These are phyloP conservation scores for Perccottus glenii DNA, from an alignment of 2,113 vertebrate genomes.

Conservation along the genomic window DNA sequence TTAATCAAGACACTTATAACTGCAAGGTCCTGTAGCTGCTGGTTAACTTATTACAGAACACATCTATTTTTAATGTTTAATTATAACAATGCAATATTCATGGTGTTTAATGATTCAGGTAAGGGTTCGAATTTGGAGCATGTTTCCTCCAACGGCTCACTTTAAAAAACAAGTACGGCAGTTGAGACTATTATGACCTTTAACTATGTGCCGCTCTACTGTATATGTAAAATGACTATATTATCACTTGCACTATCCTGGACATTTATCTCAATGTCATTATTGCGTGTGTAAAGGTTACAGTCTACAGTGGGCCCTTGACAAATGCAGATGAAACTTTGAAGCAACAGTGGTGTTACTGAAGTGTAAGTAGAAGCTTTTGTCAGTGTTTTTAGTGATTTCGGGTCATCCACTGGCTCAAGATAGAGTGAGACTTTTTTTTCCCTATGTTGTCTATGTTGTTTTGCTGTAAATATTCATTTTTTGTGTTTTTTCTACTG, in stretches of 20 bases:
- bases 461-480: too few relatives aligned
- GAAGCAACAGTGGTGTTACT: slow-evolving; percentile 39
- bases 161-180: slow-evolving; percentile 37
- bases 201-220: not conserved
- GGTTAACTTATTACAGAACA: slow-evolving; percentile 73
- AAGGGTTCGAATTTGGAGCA: slow-evolving; percentile 49
- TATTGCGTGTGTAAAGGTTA: slow-evolving; percentile 15
- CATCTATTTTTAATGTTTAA: slow-evolving; percentile 79
- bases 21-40: slow-evolving; percentile 58
- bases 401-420: too few relatives aligned
- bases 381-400: slow-evolving; percentile 19
- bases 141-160: slow-evolving; percentile 9
- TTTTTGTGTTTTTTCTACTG: too few relatives aligned
- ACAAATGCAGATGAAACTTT: slow-evolving; percentile 55
- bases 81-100: slow-evolving; percentile 78
- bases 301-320: slow-evolving; percentile 18
- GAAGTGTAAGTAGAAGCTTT: too few relatives aligned
- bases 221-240: not conserved
- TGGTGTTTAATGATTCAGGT: slow-evolving; percentile 63
- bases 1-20: slow-evolving; percentile 71
- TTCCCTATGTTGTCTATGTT: too few relatives aligned
- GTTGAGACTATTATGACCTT: slow-evolving; percentile 7
- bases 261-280: not conserved
- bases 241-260: not conserved
- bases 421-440: too few relatives aligned